Evolutionary conservation across 2,113 vertebrate species (phyloP).

Genomic region (Vulpes lagopus): DNA sequence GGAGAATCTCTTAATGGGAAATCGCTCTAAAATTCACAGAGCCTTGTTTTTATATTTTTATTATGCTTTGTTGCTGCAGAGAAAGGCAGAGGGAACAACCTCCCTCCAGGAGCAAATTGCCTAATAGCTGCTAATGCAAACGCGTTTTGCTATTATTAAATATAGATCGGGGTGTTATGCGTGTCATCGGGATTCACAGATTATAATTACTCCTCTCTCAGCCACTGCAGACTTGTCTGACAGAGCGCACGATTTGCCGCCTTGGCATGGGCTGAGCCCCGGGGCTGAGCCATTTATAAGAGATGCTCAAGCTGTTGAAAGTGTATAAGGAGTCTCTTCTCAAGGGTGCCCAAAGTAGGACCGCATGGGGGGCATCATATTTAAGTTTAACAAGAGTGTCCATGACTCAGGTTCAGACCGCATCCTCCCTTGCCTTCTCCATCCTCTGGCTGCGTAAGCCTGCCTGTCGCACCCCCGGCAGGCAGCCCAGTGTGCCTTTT

Average conservation of each 20-base stretch:
- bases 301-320: neutral
- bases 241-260: neutral
- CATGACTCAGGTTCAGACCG: neutral
- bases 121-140: conserved; percentile 63
- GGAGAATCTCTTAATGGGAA: conserved; percentile 22
- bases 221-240: neutral
- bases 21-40: conserved; percentile 40
- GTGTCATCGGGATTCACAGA: neutral
- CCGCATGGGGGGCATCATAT: fast-evolving
- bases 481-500: neutral
- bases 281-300: conserved; percentile 22
- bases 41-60: conserved; percentile 35
- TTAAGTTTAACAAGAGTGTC: neutral
- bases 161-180: conserved; percentile 59
- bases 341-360: neutral
- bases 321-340: neutral
- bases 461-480: fast-evolving
- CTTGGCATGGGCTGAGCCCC: neutral
- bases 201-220: conserved; percentile 20
- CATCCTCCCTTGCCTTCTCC: fast-evolving
- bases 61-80: conserved; percentile 16
- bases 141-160: conserved; percentile 52
- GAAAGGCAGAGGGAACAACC: neutral
- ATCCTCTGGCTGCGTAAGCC: neutral
- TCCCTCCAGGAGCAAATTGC: neutral